phyloP scores from a whole-genome alignment of 2,888 invertebrate species.

The Scaptomyza tumidula region DNA sequence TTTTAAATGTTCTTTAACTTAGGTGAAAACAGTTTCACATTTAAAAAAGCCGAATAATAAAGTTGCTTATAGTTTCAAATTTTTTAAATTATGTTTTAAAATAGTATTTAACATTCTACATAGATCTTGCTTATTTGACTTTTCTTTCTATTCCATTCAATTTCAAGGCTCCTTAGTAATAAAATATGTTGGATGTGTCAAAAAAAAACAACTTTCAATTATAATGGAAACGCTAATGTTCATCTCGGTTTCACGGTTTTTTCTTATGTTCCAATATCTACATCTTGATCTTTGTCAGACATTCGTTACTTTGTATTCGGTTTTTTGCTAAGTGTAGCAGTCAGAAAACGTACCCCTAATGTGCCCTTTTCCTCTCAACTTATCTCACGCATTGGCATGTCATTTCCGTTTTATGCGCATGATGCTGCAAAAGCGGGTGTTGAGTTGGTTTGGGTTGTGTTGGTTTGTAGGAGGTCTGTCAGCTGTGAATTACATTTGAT shows the following conservation, averaged over 20 bases:
- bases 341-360: neutral
- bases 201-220: too few species aligned
- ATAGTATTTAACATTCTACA: too few species aligned
- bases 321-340: neutral
- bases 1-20: too few species aligned
- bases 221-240: neutral
- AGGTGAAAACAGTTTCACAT: too few species aligned
- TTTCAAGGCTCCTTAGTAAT: too few species aligned
- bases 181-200: too few species aligned
- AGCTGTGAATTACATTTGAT: constrained; percentile 73
- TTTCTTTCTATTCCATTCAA: too few species aligned
- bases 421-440: neutral
- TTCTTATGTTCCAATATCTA: neutral
- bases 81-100: too few species aligned
- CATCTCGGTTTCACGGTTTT: neutral
- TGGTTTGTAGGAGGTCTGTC: constrained; percentile 27
- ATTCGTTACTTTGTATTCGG: neutral
- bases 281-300: neutral
- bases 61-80: too few species aligned
- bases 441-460: neutral
- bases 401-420: constrained; percentile 62
- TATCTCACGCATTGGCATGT: constrained; percentile 16
- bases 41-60: too few species aligned
- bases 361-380: neutral
- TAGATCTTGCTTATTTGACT: too few species aligned